Base-by-base conservation (phyloP, 37 sponge, comb jelly and placozoan species). In the Aphrocallistes beatrix region DNA sequence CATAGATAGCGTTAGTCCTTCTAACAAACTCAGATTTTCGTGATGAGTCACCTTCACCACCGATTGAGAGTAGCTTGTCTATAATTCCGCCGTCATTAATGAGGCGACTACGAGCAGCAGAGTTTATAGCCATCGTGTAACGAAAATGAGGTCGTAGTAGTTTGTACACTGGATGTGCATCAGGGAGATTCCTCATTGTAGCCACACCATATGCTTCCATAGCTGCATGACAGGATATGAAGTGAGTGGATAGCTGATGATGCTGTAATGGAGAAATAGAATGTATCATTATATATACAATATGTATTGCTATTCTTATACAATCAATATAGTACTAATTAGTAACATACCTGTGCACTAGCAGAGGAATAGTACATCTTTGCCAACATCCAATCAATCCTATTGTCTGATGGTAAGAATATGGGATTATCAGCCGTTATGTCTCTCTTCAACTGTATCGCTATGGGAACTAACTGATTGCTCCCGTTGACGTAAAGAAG, bases 321-420 rank as follows among this genome's bases (percentile, higher is more conserved):
- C n/a, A n/a, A 19, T 8, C n/a, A 60, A 60, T 60, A 19, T 1
- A 60, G 1, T 25, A 60, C 75, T 60, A 13, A 60, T 60, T 6
- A 30, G 3, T 19, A 83, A 23, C 0, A 1, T 75, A 92, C 92
- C 88, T 90, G 90, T 25, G 38, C 69, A 51, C 88, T 36, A 38
- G 90, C 90, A 86, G 50, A 39, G 32, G 48, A 37, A 38, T 82
- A 89, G 50, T 86, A 90, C 50, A 92, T 92, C 85, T 92, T 92
- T 6, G 92, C 92, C 16, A 82, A 38, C 23, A 90, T 42, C 92
- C 92, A 92, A 40, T 92, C 92, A 40, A 86, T 39, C 84, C 85
- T 84, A 82, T 81, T 1, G 47, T 90, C 92, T 82, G 38, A 81
- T 10, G 92, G 92, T 60, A 87, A 25, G 81, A 92, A 92, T 32